Evolutionary conservation across 2,888 invertebrate species (phyloP).

Genomic region (Shargacucullia verbasci): DNA sequence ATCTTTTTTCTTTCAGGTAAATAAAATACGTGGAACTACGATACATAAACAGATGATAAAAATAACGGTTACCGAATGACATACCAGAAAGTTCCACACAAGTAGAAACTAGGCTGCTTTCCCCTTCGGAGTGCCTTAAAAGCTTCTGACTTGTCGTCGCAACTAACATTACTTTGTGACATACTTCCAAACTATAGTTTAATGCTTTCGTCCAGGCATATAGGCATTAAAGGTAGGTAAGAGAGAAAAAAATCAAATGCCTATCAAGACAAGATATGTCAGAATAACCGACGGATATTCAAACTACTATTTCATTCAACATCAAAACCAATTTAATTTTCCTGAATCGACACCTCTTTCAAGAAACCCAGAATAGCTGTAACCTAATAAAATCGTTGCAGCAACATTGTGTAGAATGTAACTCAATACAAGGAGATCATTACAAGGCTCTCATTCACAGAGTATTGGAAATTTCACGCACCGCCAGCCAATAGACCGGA

Average conservation of each 20-base stretch:
- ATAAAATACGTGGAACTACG: conserved; percentile 13
- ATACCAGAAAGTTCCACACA: conserved; percentile 41
- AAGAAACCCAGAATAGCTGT: conserved; percentile 13
- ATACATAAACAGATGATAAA: conserved; percentile 26
- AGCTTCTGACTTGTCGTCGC: conserved; percentile 52
- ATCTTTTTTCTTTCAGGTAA: neutral
- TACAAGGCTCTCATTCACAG: conserved; percentile 46
- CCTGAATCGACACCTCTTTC: neutral
- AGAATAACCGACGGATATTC: too few species aligned
- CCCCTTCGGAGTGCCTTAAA: conserved; percentile 49
- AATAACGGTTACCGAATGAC: conserved; percentile 31
- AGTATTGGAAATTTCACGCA: conserved; percentile 59
- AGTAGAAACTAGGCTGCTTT: conserved; percentile 44
- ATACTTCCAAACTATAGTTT: conserved; percentile 50
- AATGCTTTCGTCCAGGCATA: conserved; percentile 24
- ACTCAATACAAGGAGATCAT: conserved; percentile 47
- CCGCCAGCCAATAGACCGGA: conserved; percentile 15
- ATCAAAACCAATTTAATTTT: neutral
- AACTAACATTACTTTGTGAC: conserved; percentile 49
- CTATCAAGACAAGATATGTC: too few species aligned
- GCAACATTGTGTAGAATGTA: conserved; percentile 23
- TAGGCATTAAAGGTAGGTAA: conserved; percentile 9
- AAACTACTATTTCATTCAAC: too few species aligned
- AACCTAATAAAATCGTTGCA: conserved; percentile 12
- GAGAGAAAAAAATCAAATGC: too few species aligned